Evolutionary conservation across 2,888 invertebrate species (phyloP).

Genomic region (Hydroisotoma schaefferi): DNA sequence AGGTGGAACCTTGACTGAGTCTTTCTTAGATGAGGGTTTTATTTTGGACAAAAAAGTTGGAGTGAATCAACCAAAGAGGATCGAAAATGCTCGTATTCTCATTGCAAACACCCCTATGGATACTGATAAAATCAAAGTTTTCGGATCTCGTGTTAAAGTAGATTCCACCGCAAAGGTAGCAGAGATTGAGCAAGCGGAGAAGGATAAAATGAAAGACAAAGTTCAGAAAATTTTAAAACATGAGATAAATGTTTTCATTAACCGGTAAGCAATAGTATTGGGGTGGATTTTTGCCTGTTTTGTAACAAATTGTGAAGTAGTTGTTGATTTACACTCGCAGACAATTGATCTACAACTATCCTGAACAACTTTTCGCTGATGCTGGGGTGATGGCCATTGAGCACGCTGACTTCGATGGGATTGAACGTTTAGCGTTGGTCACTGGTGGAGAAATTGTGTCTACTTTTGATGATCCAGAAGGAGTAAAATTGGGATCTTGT

Average conservation of each 20-base stretch:
- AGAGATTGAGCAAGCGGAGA: conserved; percentile 94
- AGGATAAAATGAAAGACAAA: conserved; percentile 99
- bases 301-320: conserved; percentile 11
- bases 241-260: conserved; percentile 96
- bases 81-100: conserved; percentile 93
- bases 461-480: conserved; percentile 91
- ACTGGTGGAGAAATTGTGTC: conserved; percentile 98
- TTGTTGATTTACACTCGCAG: conserved; percentile 54
- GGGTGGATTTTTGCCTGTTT: background rate
- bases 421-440: conserved; percentile 93
- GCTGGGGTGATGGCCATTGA: conserved; percentile 99
- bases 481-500: conserved; percentile 89
- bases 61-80: conserved; percentile 90
- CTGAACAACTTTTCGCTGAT: conserved; percentile 98
- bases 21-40: conserved; percentile 92
- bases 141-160: conserved; percentile 90
- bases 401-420: conserved; percentile 99
- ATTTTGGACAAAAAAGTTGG: conserved; percentile 94
- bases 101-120: conserved; percentile 99
- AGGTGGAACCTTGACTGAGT: conserved; percentile 88
- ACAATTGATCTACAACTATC: conserved; percentile 99
- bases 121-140: conserved; percentile 97
- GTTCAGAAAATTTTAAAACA: conserved; percentile 92
- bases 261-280: conserved; percentile 53
- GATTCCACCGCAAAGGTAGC: conserved; percentile 94